Conservation (phyloP, 2,113 vertebrate genomes). For the Oreochromis aureus region DNA sequence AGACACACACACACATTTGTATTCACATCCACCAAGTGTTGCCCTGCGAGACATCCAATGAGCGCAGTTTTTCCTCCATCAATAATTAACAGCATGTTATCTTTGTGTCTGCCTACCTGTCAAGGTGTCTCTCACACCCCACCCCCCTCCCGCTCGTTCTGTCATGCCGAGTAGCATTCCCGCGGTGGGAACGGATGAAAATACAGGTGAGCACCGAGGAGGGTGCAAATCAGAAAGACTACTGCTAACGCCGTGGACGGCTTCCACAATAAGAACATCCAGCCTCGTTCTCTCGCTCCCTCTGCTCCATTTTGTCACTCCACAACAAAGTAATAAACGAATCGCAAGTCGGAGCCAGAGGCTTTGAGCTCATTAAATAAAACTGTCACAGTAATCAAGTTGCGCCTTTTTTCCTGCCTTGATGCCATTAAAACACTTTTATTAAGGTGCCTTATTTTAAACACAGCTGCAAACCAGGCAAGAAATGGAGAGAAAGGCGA, state of each 20-base stretch:
- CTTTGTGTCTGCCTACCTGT: conserved; percentile 25
- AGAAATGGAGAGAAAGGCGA: neutral
- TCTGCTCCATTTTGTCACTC: conserved; percentile 37
- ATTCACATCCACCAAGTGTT: conserved; percentile 39
- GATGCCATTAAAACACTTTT: conserved; percentile 55
- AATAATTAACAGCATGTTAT: conserved; percentile 47
- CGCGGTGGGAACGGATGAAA: neutral
- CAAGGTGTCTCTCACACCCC: conserved; percentile 36
- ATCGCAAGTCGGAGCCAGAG: conserved; percentile 42
- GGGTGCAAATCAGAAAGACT: conserved; percentile 37
- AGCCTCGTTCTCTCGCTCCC: conserved; percentile 5
- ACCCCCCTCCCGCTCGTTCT: neutral
- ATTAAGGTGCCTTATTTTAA: conserved; percentile 57
- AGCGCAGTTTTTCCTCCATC: conserved; percentile 48
- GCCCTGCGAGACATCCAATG: conserved; percentile 33
- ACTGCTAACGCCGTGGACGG: neutral
- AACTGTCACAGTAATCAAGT: conserved; percentile 63
- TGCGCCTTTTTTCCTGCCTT: conserved; percentile 26
- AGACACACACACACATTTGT: conserved; percentile 29
- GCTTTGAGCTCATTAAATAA: conserved; percentile 69
- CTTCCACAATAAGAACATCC: conserved; percentile 1
- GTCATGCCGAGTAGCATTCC: neutral
- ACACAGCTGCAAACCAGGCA: conserved; percentile 41
- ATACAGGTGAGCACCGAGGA: conserved; percentile 7
- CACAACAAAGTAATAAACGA: conserved; percentile 61